phyloP scores from a whole-genome alignment of 2,888 invertebrate genomes.

The Aphrophora alni region DNA sequence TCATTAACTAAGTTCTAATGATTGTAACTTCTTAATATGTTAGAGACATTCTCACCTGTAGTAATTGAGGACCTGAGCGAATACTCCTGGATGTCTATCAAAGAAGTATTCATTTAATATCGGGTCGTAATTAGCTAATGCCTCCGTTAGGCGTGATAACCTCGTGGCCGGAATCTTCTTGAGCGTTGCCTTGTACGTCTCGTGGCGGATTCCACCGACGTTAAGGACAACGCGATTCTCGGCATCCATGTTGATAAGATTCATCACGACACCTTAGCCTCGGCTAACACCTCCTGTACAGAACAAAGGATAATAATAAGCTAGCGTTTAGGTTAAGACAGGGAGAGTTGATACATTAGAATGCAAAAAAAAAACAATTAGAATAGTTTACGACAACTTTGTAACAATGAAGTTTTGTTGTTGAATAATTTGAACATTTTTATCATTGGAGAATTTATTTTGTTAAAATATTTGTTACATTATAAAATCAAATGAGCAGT shows the following conservation, averaged over 20 bases:
- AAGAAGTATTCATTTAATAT: constrained; percentile 99
- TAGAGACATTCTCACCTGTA: constrained; percentile 82
- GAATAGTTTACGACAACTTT: too few species aligned
- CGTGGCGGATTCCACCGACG: constrained; percentile 96
- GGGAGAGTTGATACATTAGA: too few species aligned
- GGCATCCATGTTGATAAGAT: constrained; percentile 93
- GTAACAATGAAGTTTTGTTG: too few species aligned
- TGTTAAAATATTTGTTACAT: too few species aligned
- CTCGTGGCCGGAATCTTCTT: constrained; percentile 98
- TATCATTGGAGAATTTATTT: too few species aligned
- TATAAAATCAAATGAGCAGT: too few species aligned
- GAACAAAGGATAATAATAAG: too few species aligned
- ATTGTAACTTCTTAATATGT: too few species aligned
- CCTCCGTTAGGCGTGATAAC: constrained; percentile 92
- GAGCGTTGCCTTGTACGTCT: constrained; percentile 93
- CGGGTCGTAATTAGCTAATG: constrained; percentile 98
- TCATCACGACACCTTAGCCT: constrained; percentile 65
- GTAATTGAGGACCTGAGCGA: constrained; percentile 96
- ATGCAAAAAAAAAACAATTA: too few species aligned
- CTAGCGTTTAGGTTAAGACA: too few species aligned
- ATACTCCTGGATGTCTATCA: constrained; percentile 95
- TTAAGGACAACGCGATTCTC: constrained; percentile 99
- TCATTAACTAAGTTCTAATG: too few species aligned
- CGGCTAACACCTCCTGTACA: constrained; percentile 39
- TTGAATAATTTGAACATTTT: too few species aligned